Evolutionary conservation across 2,888 invertebrate genomes (phyloP).

Genomic region (Cecidostiba fungosa): DNA sequence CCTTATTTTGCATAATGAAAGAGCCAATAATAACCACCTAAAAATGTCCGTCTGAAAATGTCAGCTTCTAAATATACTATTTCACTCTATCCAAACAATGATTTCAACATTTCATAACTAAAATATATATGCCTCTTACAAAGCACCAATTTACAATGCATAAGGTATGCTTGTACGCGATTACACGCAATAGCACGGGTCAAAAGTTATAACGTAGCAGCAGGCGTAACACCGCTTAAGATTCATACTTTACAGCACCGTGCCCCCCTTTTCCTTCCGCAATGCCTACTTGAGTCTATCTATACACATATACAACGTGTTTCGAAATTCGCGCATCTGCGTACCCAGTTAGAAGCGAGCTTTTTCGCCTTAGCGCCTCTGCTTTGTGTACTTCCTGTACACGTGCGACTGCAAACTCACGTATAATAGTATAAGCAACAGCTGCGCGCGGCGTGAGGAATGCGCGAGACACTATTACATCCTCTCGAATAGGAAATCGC

Average conservation of each 20-base stretch:
- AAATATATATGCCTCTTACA: too few relatives aligned
- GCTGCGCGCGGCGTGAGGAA: slow-evolving; percentile 10
- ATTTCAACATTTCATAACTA: too few relatives aligned
- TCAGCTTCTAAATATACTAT: too few relatives aligned
- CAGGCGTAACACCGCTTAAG: not conserved
- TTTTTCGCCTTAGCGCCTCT: not conserved
- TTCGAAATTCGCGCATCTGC: not conserved
- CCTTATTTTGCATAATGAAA: not conserved
- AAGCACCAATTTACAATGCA: not conserved
- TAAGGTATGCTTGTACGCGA: not conserved
- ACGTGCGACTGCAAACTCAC: not conserved
- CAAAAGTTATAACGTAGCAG: not conserved
- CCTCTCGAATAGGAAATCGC: slow-evolving; percentile 11
- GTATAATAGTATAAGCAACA: not conserved
- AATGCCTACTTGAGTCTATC: not conserved
- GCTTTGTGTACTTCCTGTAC: slow-evolving; percentile 2
- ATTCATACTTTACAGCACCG: not conserved
- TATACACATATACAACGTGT: too few relatives aligned
- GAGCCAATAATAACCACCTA: not conserved
- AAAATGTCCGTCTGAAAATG: not conserved
- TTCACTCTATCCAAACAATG: too few relatives aligned
- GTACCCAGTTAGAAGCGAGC: not conserved
- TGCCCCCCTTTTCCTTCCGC: not conserved
- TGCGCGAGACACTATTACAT: not conserved
- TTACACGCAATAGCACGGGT: not conserved